Evolutionary conservation across 2,797 vertebrate species (phyloP).

Genomic region (Cyclura pinguis): DNA sequence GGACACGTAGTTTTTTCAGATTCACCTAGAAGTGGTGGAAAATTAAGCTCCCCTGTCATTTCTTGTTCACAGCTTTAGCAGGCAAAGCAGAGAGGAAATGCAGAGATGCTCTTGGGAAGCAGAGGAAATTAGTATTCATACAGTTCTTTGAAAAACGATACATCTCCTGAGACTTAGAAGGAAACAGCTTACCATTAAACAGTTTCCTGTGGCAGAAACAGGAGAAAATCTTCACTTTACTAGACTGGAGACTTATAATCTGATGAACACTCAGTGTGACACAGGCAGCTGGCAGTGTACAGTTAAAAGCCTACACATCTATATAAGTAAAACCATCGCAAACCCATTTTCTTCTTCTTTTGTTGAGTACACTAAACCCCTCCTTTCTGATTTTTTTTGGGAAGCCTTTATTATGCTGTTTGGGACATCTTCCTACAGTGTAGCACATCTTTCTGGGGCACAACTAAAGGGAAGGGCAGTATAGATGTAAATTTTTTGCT

Average conservation of each 20-base stretch:
- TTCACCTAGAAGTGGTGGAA: constrained; percentile 9
- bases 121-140: background rate
- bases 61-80: constrained; percentile 20
- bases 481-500: no score
- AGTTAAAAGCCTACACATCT: constrained; percentile 1
- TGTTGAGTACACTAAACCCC: background rate
- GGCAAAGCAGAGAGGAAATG: background rate
- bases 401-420: background rate
- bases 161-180: constrained; percentile 17
- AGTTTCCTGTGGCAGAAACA: constrained; percentile 21
- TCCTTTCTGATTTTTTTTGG: background rate
- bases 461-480: background rate
- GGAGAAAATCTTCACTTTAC: background rate
- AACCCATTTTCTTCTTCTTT: background rate
- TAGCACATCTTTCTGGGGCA: background rate
- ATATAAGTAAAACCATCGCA: background rate
- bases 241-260: background rate
- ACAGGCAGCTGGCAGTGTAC: background rate
- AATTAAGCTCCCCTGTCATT: background rate
- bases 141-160: constrained; percentile 32
- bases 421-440: background rate
- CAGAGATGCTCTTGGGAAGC: background rate
- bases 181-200: constrained; percentile 33
- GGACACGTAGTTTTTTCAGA: constrained; percentile 10
- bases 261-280: background rate